These are phyloP conservation scores for Hyperoplus immaculatus DNA, from an alignment of 2,797 vertebrate genomes.

Conservation along the genomic window DNA sequence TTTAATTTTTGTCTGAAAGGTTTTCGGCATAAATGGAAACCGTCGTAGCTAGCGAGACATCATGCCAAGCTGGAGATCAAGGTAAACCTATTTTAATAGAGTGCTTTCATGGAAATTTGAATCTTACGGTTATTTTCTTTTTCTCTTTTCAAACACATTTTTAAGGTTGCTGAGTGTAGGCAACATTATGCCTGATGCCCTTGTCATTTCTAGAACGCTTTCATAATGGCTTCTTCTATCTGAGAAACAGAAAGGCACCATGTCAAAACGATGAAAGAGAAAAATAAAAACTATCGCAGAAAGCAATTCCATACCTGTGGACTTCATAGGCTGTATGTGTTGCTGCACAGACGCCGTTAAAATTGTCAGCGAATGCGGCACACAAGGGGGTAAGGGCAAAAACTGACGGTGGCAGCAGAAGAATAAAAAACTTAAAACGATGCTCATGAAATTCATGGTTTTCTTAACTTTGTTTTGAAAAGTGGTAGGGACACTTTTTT, in stretches of 20 bases:
- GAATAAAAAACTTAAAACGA: background rate
- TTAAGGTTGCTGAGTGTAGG: background rate
- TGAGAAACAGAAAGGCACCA: constrained; percentile 17
- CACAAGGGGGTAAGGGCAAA: constrained; percentile 10
- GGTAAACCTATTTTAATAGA: background rate
- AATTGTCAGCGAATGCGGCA: constrained; percentile 22
- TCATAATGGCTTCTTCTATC: background rate
- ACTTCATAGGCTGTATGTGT: constrained; percentile 10
- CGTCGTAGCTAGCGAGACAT: background rate
- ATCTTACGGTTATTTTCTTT: background rate
- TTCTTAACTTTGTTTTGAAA: too few species aligned
- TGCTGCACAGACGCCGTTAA: constrained; percentile 18
- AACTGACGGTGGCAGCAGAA: constrained; percentile 14
- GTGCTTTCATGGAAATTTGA: constrained; percentile 13
- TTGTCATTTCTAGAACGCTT: background rate
- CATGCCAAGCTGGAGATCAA: constrained; percentile 26
- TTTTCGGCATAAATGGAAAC: constrained; percentile 25
- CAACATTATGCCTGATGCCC: background rate
- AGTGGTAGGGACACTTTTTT: too few species aligned
- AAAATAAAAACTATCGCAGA: background rate
- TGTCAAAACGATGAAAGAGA: constrained; percentile 18
- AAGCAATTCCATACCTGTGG: constrained; percentile 47
- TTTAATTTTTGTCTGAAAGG: background rate
- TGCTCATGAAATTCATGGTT: constrained; percentile 34
- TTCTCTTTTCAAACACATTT: constrained; percentile 11